A percentile compares a stretch with the other conserved stretches of the same genome.
Evolutionary conservation across 2,888 invertebrate genomes (phyloP).

Genomic region (Tinea semifulvella): DNA sequence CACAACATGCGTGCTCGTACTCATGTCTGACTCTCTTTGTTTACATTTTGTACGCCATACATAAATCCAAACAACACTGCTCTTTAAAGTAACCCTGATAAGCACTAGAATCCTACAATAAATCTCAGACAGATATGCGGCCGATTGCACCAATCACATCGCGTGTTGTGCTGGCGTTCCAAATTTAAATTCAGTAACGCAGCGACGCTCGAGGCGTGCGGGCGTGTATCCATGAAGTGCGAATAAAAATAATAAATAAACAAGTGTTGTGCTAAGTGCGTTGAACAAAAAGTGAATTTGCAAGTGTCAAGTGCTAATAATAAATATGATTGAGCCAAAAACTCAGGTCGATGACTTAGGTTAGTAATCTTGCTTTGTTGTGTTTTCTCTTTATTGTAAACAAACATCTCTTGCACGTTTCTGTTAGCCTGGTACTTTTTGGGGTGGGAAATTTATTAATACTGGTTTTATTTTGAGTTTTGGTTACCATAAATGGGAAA

Average conservation of each 20-base stretch:
- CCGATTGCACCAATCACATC: background rate
- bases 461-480: no score
- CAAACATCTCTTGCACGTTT: no score
- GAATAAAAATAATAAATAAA: background rate
- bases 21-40: slow-evolving; percentile 8
- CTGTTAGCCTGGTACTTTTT: no score
- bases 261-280: background rate
- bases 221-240: slow-evolving; percentile 27
- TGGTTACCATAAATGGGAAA: no score
- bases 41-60: background rate
- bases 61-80: slow-evolving; percentile 12
- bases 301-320: no score
- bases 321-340: slow-evolving; percentile 26
- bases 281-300: no score
- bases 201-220: slow-evolving; percentile 30
- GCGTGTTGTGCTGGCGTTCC: background rate
- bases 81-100: slow-evolving; percentile 28
- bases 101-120: background rate
- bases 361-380: slow-evolving; percentile 8
- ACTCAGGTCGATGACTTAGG: slow-evolving; percentile 21
- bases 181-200: slow-evolving; percentile 39
- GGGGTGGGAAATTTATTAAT: no score
- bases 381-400: no score
- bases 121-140: background rate
- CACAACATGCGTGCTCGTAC: slow-evolving; percentile 1